Base-by-base conservation (phyloP, 1,140 invertebrate genomes). In the Platorchestia sp. region DNA sequence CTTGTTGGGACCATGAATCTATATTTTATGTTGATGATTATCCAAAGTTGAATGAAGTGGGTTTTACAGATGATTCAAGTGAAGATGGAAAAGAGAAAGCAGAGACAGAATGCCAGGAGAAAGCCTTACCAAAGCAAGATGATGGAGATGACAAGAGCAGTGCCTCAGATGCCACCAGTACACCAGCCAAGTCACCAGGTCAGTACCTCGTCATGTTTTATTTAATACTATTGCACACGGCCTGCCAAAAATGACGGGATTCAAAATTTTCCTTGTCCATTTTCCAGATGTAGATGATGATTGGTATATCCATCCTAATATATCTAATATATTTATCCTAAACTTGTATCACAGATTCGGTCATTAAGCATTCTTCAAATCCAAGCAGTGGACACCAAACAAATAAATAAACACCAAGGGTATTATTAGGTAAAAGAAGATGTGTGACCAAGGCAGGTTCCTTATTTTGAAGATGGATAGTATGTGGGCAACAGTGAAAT, bases 81-180 rank as follows among this genome's bases (percentile, higher is more conserved):
- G 91, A 93, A n/a, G 91, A 93, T 93, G 91, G 91, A 10, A 93
- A 93, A 47, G 91, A 93, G 44, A 95, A 96, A 91, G 96, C 95
- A 51, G 95, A 95, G 47, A 47, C 91, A 45, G 91, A 93, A 45
- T 93, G 41, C 44, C 91, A 93, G n/a, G 91, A 93, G 45, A 93
- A 93, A n/a, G 47, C 43, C 14, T n/a, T 93, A 14, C 91, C 41
- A 47, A 93, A 93, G 91, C 45, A 93, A 41, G 45, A 93, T 44
- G 36, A 41, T 0, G 10, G 0, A 47, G 45, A 44, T 45, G 43
- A 93, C 40, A 42, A 90, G 41, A 44, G 0, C 87, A 42, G 41
- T 89, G 87, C 41, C 87, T 89, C 87, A 42, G 87, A 89, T 42
- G n/a, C 87, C 14, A 27, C 87, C 5, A 41, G 43, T 89, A 42